phyloP scores from a whole-genome alignment of 2,888 invertebrate species.

The Trichogramma dendrolimi region DNA sequence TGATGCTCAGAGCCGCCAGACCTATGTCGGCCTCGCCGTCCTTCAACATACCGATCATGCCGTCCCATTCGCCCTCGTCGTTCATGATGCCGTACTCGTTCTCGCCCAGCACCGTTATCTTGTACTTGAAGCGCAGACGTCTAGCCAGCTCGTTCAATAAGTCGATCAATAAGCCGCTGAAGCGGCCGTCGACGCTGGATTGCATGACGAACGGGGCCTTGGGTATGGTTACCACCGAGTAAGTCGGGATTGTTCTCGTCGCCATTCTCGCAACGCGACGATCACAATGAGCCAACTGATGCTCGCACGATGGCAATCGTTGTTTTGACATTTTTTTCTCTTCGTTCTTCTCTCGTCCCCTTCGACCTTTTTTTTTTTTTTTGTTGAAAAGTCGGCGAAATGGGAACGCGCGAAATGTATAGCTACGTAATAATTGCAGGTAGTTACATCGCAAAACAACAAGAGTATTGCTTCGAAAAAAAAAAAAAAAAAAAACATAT shows the following conservation, averaged over 20 bases:
- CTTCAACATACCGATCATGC: conserved; percentile 70
- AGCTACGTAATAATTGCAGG: no score
- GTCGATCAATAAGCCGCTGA: conserved; percentile 84
- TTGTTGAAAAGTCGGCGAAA: no score
- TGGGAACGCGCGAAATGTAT: no score
- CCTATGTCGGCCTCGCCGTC: conserved; percentile 86
- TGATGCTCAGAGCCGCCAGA: conserved; percentile 84
- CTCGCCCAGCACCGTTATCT: conserved; percentile 75
- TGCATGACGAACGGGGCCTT: conserved; percentile 77
- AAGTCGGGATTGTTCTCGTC: conserved; percentile 13
- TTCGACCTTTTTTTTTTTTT: no score
- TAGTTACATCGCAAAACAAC: no score
- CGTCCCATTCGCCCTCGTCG: conserved; percentile 76
- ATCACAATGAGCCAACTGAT: not conserved
- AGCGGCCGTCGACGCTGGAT: conserved; percentile 55
- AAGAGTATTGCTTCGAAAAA: no score
- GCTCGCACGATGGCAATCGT: no score
- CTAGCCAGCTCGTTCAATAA: conserved; percentile 79
- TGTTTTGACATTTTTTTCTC: no score
- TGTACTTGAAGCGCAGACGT: conserved; percentile 81
- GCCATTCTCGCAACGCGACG: not conserved
- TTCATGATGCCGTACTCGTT: conserved; percentile 84
- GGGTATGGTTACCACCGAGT: conserved; percentile 70
- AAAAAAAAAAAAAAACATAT: no score
- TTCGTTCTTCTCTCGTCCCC: no score